A percentile compares a stretch with the other conserved stretches of the same genome.
These are phyloP conservation scores for Lagorchestes hirsutus DNA, from an alignment of 2,797 vertebrate species.

Conservation along the genomic window DNA sequence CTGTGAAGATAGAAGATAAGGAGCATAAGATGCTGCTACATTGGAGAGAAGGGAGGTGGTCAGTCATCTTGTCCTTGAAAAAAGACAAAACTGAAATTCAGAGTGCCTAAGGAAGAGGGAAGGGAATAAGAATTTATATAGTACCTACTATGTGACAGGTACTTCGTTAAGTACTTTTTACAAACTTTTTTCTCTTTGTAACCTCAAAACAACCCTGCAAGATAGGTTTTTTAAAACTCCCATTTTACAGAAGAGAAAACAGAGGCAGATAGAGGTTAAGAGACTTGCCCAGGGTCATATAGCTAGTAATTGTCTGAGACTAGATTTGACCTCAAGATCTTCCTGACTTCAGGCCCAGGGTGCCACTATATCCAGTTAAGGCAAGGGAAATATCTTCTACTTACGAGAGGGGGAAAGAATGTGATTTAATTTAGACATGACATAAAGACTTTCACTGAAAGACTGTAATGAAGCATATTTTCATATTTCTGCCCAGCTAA, in stretches of 20 bases:
- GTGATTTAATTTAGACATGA: neutral
- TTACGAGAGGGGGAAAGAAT: neutral
- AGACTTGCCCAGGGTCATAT: neutral
- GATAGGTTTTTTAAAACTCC: neutral
- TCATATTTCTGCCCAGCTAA: neutral
- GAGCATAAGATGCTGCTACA: neutral
- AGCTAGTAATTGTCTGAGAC: neutral
- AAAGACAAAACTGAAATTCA: neutral
- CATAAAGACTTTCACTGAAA: slow-evolving; percentile 40
- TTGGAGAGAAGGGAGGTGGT: neutral
- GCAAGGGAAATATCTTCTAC: neutral
- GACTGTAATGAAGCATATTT: slow-evolving; percentile 22
- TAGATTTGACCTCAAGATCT: neutral
- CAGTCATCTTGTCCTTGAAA: neutral
- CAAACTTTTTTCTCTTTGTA: neutral
- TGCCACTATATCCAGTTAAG: neutral
- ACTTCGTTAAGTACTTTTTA: neutral
- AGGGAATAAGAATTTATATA: neutral
- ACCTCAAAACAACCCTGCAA: neutral
- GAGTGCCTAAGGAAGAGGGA: neutral
- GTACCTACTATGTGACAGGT: neutral
- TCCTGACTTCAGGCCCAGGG: neutral
- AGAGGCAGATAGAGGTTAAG: neutral
- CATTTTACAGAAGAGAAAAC: neutral
- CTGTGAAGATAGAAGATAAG: no score